Conservation (phyloP, 2,888 invertebrate species). For the Drosophila tanythrix region DNA sequence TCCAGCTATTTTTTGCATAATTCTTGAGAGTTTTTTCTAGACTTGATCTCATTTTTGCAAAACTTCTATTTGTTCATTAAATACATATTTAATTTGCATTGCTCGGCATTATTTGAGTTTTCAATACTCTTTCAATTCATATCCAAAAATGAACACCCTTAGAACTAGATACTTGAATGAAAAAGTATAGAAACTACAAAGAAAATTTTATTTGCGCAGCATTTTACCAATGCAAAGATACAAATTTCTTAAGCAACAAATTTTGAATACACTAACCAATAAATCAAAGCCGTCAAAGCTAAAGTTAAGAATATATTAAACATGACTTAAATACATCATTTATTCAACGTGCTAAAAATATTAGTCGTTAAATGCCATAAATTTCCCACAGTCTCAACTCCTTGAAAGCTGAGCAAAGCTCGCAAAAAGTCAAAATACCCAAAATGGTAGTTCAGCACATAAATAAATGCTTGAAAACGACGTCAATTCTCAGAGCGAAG, state of each 20-base stretch:
- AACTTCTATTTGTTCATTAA: neutral
- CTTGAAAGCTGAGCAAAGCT: neutral
- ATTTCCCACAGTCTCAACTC: neutral
- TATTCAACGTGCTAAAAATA: neutral
- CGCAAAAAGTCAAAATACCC: neutral
- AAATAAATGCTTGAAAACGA: constrained; percentile 27
- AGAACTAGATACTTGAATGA: constrained; percentile 4
- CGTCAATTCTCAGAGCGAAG: constrained; percentile 20
- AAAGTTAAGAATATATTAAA: neutral
- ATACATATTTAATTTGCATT: constrained; percentile 1
- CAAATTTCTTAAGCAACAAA: constrained; percentile 3
- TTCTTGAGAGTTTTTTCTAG: neutral
- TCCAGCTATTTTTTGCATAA: neutral
- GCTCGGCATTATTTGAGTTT: constrained; percentile 2
- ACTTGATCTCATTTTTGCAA: neutral
- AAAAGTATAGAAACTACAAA: constrained; percentile 16
- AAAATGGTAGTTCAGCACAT: neutral
- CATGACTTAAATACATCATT: neutral
- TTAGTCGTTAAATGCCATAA: neutral
- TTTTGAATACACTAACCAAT: constrained; percentile 11
- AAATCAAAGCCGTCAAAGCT: neutral
- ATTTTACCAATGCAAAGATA: constrained; percentile 39
- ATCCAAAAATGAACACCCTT: constrained; percentile 29
- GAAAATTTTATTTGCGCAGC: constrained; percentile 55
- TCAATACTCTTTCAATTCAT: neutral